Base-by-base conservation (phyloP, 2,888 invertebrate genomes). In the Drosophila birchii region DNA sequence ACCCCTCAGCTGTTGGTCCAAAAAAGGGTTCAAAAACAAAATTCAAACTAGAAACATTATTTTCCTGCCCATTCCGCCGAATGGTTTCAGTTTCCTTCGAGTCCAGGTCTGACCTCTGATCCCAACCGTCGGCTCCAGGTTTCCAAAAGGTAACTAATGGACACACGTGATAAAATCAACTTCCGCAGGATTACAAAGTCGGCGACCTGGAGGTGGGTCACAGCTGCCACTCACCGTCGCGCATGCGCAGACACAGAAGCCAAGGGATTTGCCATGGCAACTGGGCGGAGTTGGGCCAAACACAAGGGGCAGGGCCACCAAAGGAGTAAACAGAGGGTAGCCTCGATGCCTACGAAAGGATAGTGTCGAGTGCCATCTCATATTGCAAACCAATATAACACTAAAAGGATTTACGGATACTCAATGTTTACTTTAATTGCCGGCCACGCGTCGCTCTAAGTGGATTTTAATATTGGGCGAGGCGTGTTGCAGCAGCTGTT, bases 181-280 rank as follows among this genome's bases (percentile, higher is more conserved):
- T 87, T 88, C 86, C 89, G 82, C 78, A 81, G 86, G 86, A 80
- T 86, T 89, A 86, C 78, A 80, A 64, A 76, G 67, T 36, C 47
- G 38, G 41, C 47, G 55, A 73, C 63, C 51, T 62, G 57, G 56
- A 38, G 56, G 63, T 54, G 61, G 55, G 67, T 74, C 49, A 51
- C 81, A 83, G 81, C 82, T 83, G 82, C 38, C 78, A 44, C 67
- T 80, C 86, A 76, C 45, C 66, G 88, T 88, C 78, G 84, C 84
- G 88, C 88, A 84, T 84, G 84, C 79, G 86, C 80, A 81, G 75
- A 83, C 84, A 84, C 77, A 83, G 68, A 58, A 43, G 44, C 55
- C 60, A 43, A 71, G 73, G 86, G 84, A 88, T 84, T 88, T 84
- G 54, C 49, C 43, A 66, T 68, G 70, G 57, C 38, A 74, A 78